Percentiles rank a stretch among this genome's conserved stretches.
Evolutionary conservation across 2,888 invertebrate genomes (phyloP).

Genomic region (Idaea biselata): DNA sequence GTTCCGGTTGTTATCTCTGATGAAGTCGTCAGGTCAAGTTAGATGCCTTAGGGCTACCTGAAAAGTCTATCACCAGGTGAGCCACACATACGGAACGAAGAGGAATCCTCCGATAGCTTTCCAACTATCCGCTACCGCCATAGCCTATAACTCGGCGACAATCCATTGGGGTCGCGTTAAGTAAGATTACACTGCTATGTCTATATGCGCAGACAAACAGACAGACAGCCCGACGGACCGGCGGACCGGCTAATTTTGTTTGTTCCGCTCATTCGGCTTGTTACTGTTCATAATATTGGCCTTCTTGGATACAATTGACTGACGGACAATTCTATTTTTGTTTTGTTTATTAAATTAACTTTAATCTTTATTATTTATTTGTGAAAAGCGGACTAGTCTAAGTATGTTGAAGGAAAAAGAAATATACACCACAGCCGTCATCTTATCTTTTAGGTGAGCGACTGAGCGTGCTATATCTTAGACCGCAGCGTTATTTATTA

Average conservation of each 20-base stretch:
- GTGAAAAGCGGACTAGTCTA: no score
- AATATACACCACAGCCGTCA: no score
- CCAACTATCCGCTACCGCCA: constrained; percentile 12
- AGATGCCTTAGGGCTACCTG: no score
- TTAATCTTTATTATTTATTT: no score
- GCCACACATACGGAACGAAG: background rate
- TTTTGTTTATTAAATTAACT: constrained; percentile 1
- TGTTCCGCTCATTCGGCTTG: constrained; percentile 54
- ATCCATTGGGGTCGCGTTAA: constrained; percentile 36
- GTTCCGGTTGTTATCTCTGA: no score
- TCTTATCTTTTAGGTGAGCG: no score
- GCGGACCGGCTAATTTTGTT: constrained; percentile 62
- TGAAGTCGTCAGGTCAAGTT: no score
- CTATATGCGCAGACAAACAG: constrained; percentile 54
- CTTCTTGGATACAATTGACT: constrained; percentile 27
- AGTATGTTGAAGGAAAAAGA: no score
- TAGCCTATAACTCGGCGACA: constrained; percentile 10
- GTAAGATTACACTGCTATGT: constrained; percentile 58
- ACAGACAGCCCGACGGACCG: constrained; percentile 45
- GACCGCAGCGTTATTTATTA: no score
- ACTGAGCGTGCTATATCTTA: no score
- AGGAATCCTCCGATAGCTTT: background rate
- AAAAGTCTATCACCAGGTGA: no score
- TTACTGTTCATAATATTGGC: constrained; percentile 42
- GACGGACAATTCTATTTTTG: constrained; percentile 22